A percentile compares a stretch with the other conserved stretches of the same genome.
phyloP scores from a whole-genome alignment of 2,113 vertebrate genomes.

The Gnathonemus echidnorhynchus region DNA sequence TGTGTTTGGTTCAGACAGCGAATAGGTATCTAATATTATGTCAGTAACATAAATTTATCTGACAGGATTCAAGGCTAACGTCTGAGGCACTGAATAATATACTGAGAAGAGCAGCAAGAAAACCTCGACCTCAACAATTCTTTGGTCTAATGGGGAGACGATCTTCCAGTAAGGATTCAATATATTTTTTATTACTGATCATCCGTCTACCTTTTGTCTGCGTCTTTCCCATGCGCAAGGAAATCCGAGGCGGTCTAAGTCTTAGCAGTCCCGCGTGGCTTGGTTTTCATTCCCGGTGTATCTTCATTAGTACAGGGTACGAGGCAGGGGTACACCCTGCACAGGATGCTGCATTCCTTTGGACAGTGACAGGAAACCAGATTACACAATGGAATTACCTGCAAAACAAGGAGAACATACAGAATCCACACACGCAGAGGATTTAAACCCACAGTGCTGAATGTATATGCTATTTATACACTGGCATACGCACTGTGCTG shows the following conservation, averaged over 20 bases:
- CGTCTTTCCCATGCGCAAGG: background rate
- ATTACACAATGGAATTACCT: background rate
- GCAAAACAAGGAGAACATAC: background rate
- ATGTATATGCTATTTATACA: background rate
- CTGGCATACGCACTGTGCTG: background rate
- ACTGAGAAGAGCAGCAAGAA: slow-evolving; percentile 68
- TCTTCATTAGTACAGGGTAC: background rate
- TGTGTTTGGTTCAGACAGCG: background rate
- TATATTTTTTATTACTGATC: background rate
- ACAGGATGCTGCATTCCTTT: background rate
- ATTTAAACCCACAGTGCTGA: background rate
- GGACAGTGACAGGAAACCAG: background rate
- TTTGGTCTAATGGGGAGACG: slow-evolving; percentile 73
- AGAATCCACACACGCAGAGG: background rate
- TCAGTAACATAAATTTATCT: background rate
- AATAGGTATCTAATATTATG: background rate
- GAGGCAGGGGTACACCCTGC: background rate
- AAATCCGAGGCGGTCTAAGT: background rate
- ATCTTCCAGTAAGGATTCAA: slow-evolving; percentile 60
- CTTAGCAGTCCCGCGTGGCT: background rate
- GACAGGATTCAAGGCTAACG: slow-evolving; percentile 37
- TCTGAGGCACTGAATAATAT: slow-evolving; percentile 55
- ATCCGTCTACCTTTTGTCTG: background rate
- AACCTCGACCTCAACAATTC: slow-evolving; percentile 67
- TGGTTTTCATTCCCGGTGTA: background rate